Evolutionary conservation across 2,113 vertebrate genomes (phyloP).

Genomic region (Spea multiplicata): DNA sequence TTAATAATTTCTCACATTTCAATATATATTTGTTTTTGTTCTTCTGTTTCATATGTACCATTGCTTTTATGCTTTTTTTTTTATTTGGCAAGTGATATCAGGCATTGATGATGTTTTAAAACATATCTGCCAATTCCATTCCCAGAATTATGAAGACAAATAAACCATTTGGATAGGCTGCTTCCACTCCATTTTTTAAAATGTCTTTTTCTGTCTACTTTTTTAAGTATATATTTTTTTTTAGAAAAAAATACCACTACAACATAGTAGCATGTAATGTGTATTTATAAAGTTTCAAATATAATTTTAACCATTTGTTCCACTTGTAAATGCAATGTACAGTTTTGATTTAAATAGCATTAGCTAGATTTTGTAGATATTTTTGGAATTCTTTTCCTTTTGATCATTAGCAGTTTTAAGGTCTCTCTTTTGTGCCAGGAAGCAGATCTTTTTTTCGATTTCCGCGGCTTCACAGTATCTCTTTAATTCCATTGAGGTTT

Average conservation of each 20-base stretch:
- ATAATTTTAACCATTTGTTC: constrained; percentile 68
- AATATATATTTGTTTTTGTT: constrained; percentile 49
- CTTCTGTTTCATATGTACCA: constrained; percentile 47
- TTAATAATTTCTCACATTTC: constrained; percentile 36
- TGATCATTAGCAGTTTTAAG: constrained; percentile 66
- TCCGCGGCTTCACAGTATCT: constrained; percentile 69
- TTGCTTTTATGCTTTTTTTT: constrained; percentile 40
- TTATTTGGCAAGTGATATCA: constrained; percentile 58
- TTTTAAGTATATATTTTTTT: constrained; percentile 6
- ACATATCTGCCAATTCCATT: constrained; percentile 51
- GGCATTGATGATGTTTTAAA: constrained; percentile 57
- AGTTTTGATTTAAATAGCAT: constrained; percentile 95
- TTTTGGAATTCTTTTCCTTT: constrained; percentile 82
- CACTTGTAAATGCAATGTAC: constrained; percentile 97
- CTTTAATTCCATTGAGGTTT: constrained; percentile 56
- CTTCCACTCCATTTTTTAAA: constrained; percentile 38
- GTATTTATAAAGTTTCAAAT: constrained; percentile 83
- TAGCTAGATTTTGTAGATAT: constrained; percentile 89
- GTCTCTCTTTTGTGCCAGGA: constrained; percentile 72
- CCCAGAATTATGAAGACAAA: constrained; percentile 51
- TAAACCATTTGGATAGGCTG: constrained; percentile 54
- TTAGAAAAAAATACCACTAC: constrained; percentile 43
- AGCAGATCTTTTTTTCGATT: constrained; percentile 55
- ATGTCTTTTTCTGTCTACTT: background rate
- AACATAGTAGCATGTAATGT: constrained; percentile 75